A percentile compares a stretch with the other conserved stretches of the same genome.
Evolutionary conservation across 2,888 invertebrate species (phyloP).

Genomic region (Amphipyra tragopoginis): DNA sequence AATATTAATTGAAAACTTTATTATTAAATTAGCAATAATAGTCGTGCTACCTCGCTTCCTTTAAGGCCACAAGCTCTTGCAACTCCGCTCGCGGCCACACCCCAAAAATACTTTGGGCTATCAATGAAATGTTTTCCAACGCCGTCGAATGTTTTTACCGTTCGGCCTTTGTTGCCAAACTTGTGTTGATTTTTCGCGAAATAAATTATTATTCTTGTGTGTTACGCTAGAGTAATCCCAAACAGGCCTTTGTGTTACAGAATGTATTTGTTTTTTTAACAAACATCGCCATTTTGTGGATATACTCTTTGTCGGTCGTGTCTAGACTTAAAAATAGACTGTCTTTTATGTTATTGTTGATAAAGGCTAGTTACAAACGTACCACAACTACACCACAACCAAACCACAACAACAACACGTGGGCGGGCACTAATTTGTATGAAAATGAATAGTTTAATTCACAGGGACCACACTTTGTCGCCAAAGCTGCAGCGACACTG

Average conservation of each 20-base stretch:
- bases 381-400: too few species aligned
- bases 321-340: slow-evolving; percentile 10
- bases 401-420: too few species aligned
- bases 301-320: slow-evolving; percentile 3
- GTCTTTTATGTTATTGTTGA: slow-evolving; percentile 5
- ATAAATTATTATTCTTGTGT: slow-evolving; percentile 53
- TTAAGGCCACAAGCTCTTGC: background rate
- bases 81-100: slow-evolving; percentile 8
- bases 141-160: slow-evolving; percentile 8
- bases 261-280: slow-evolving; percentile 45
- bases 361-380: too few species aligned
- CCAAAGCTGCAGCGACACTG: too few species aligned
- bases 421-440: too few species aligned
- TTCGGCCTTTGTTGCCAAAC: slow-evolving; percentile 26
- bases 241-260: slow-evolving; percentile 36
- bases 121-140: slow-evolving; percentile 35
- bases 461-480: too few species aligned
- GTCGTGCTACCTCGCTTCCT: background rate
- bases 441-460: too few species aligned
- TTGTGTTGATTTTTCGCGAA: slow-evolving; percentile 41
- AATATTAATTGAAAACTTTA: too few species aligned
- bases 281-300: slow-evolving; percentile 16
- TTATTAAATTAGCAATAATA: too few species aligned
- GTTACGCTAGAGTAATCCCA: slow-evolving; percentile 30
- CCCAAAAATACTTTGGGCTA: slow-evolving; percentile 29